Percentiles rank a stretch among this genome's conserved stretches.
phyloP scores from a whole-genome alignment of 2,888 invertebrate genomes.

The Stictocephala bisonia region DNA sequence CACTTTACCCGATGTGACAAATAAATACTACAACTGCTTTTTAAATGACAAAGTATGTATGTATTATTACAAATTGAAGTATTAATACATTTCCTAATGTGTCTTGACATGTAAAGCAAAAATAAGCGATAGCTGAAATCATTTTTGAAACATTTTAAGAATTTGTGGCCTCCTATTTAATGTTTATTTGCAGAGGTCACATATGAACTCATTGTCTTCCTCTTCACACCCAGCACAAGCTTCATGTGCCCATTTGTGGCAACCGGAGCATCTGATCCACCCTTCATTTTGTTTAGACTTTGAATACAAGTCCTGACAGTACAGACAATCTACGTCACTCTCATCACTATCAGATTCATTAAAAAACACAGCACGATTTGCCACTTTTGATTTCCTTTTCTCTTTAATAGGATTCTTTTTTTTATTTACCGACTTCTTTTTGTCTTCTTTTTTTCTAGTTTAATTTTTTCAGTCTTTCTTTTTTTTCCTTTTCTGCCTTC shows the following conservation, averaged over 20 bases:
- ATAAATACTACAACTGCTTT: slow-evolving; percentile 35
- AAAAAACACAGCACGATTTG: slow-evolving; percentile 29
- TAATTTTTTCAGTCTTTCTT: slow-evolving; percentile 32
- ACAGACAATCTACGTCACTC: slow-evolving; percentile 21
- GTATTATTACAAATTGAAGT: slow-evolving; percentile 30
- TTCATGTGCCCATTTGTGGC: slow-evolving; percentile 27
- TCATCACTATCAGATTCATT: slow-evolving; percentile 31
- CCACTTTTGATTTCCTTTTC: slow-evolving; percentile 37
- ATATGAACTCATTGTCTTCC: slow-evolving; percentile 24
- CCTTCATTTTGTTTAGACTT: slow-evolving; percentile 32
- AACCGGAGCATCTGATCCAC: slow-evolving; percentile 24
- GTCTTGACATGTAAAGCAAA: slow-evolving; percentile 1
- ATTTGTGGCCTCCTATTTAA: not conserved
- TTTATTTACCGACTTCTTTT: slow-evolving; percentile 8
- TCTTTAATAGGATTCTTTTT: slow-evolving; percentile 24
- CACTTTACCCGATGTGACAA: slow-evolving; percentile 29
- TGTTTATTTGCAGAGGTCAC: slow-evolving; percentile 34
- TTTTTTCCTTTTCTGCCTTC: slow-evolving; percentile 23
- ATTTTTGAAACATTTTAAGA: slow-evolving; percentile 18
- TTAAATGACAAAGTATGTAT: slow-evolving; percentile 27
- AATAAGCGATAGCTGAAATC: not conserved
- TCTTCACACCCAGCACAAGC: slow-evolving; percentile 16
- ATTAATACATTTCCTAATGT: slow-evolving; percentile 22
- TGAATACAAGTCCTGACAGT: slow-evolving; percentile 26
- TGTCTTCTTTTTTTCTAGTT: slow-evolving; percentile 7